Percentiles rank a stretch among this genome's conserved stretches.
These are phyloP conservation scores for Leucophenga varia DNA, from an alignment of 1,140 invertebrate species.

Conservation along the genomic window DNA sequence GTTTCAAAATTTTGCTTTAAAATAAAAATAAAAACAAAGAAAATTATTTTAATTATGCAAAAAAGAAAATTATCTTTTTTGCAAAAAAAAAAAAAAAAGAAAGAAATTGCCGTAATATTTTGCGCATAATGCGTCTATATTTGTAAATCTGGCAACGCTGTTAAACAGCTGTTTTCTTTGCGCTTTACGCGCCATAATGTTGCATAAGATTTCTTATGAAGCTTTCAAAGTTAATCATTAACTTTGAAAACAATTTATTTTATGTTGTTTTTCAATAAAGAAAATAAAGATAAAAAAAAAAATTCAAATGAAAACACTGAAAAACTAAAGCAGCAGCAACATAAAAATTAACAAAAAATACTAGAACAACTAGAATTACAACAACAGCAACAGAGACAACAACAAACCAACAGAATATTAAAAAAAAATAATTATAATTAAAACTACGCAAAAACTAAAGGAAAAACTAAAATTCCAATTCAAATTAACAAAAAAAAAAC, in stretches of 20 bases:
- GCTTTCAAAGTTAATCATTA: too few relatives aligned
- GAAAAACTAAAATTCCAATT: too few relatives aligned
- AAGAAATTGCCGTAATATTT: slow-evolving; percentile 1
- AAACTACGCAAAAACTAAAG: too few relatives aligned
- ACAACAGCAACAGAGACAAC: background rate
- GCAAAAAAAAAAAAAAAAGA: slow-evolving; percentile 16
- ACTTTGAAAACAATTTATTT: too few relatives aligned
- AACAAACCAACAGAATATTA: too few relatives aligned
- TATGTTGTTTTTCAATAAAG: too few relatives aligned
- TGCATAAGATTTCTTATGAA: too few relatives aligned
- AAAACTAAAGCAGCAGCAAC: slow-evolving; percentile 25
- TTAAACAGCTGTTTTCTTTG: too few relatives aligned
- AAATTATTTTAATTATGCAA: slow-evolving; percentile 11
- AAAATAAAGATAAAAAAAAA: slow-evolving; percentile 4
- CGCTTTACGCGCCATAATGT: too few relatives aligned
- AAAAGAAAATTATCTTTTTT: background rate
- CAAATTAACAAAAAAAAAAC: too few relatives aligned
- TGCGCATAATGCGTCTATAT: slow-evolving; percentile 7
- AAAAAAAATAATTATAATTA: too few relatives aligned
- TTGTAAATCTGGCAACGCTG: too few relatives aligned
- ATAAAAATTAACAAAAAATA: background rate
- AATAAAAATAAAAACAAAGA: slow-evolving; percentile 16
- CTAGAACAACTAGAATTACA: background rate
- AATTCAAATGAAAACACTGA: background rate
- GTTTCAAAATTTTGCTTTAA: slow-evolving; percentile 55